Percentiles rank a stretch among this genome's conserved stretches.
These are phyloP conservation scores for Tangachromis dhanisi DNA, from an alignment of 2,113 vertebrate genomes.

Conservation along the genomic window DNA sequence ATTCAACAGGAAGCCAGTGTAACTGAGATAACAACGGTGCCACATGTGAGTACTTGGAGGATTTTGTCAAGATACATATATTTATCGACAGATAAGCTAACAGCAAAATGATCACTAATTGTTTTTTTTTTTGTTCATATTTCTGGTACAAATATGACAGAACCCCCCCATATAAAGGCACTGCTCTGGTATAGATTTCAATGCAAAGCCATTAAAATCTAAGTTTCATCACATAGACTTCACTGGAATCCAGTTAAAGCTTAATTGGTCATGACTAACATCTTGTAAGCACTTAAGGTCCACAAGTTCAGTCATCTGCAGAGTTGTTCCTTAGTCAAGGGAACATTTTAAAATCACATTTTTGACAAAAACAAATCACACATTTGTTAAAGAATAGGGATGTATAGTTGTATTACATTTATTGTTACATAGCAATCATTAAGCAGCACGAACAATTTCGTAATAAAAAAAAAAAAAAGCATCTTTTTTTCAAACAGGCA, in stretches of 20 bases:
- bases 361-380: not conserved
- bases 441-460: not conserved
- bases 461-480: not conserved
- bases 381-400: not conserved
- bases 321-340: not conserved
- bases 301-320: not conserved
- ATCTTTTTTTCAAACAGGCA: not conserved
- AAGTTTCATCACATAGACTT: not conserved
- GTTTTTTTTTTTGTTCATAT: not conserved
- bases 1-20: not conserved
- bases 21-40: not conserved
- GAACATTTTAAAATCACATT: not conserved
- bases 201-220: not conserved
- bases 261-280: not conserved
- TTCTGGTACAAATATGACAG: not conserved
- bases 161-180: not conserved
- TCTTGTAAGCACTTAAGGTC: not conserved
- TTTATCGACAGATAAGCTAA: not conserved
- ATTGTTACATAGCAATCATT: slow-evolving; percentile 12
- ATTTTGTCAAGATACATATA: not conserved
- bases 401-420: not conserved
- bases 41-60: not conserved
- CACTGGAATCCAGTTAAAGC: not conserved
- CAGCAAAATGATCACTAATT: not conserved
- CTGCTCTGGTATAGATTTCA: not conserved